Evolutionary conservation across 37 sponge, comb jelly and placozoan genomes (phyloP), one percentile per base, ranked within the genome.

Genomic region (Halisarca cf. caerulea): DNA sequence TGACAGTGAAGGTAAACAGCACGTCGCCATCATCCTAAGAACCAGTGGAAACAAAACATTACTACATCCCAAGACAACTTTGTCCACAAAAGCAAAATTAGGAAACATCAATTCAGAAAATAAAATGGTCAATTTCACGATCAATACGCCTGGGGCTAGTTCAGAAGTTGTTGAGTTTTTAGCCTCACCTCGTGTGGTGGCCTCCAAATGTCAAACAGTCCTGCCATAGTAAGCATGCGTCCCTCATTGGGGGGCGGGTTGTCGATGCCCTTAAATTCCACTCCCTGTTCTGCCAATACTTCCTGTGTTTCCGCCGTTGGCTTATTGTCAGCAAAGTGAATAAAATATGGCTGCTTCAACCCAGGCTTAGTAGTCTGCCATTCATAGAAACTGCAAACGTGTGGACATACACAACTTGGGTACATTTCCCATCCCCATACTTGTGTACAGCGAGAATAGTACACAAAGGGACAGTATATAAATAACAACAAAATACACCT

Each of bases 181-280:
- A 62, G 20, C 30, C 59, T 73, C 40, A 73, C 82, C 4, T 43
- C 74, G 21, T 15, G 54, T 3, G 86, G 44, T 36, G 81, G 79
- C 23, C 60, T 85, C 90, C 93, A 92, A 3, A 90, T 55, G 61
- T 97, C 97, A 86, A 91, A 94, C 51, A 90, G 71, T 15, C 97
- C 97, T 37, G 97, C 97, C 89, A 97, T 84, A 6, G 93, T 92
- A 72, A 97, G 71, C 87, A 97, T 54, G 11, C 97, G 58, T 2
- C 87, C 93, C 23, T 57, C 66, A 17, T 44, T 44, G 1, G 60
- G 84, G n/a, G 54, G 87, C 64, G 36, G 82, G 0, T 7, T 75
- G 62, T 78, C 86, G 24, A 61, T 72, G 0, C 62, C 0, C 57
- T 70, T 47, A 72, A 28, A 75, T 18, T 57, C 86, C 0, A 43